Percentiles rank a stretch among this genome's conserved stretches.
Conservation (phyloP, 2,888 invertebrate species). For the Nomada hirtipes region DNA sequence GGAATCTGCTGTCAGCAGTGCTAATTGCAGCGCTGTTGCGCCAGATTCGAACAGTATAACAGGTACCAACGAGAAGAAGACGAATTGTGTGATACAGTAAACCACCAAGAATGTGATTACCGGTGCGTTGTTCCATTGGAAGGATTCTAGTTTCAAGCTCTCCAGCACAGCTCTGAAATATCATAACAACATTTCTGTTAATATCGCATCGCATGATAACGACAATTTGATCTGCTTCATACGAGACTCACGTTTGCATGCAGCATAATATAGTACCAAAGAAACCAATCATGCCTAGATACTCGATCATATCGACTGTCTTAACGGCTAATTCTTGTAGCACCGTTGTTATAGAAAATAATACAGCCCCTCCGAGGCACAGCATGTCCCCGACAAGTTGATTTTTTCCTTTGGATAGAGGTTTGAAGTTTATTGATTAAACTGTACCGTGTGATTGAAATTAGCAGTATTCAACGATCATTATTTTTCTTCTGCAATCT, state of each 20-base stretch:
- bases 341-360: slow-evolving; percentile 93
- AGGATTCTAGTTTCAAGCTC: slow-evolving; percentile 88
- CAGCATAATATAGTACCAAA: slow-evolving; percentile 92
- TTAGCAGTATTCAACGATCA: no score
- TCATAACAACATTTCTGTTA: no score
- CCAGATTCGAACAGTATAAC: slow-evolving; percentile 91
- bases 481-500: no score
- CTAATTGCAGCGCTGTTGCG: slow-evolving; percentile 93
- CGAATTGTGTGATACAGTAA: slow-evolving; percentile 90
- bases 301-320: slow-evolving; percentile 91
- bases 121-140: slow-evolving; percentile 88
- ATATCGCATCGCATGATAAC: no score
- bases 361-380: slow-evolving; percentile 90
- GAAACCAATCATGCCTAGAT: slow-evolving; percentile 92
- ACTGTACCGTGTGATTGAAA: background rate
- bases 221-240: no score
- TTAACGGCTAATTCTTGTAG: slow-evolving; percentile 93
- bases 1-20: slow-evolving; percentile 93
- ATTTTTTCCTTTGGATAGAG: slow-evolving; percentile 88
- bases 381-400: slow-evolving; percentile 93
- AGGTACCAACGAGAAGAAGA: slow-evolving; percentile 91
- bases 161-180: slow-evolving; percentile 87
- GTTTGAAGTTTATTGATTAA: background rate
- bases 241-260: slow-evolving; percentile 89
- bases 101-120: slow-evolving; percentile 87